Evolutionary conservation across 1,140 invertebrate genomes (phyloP), one percentile per base, ranked within the genome.

Genomic region (Drosophila quadrilineata): DNA sequence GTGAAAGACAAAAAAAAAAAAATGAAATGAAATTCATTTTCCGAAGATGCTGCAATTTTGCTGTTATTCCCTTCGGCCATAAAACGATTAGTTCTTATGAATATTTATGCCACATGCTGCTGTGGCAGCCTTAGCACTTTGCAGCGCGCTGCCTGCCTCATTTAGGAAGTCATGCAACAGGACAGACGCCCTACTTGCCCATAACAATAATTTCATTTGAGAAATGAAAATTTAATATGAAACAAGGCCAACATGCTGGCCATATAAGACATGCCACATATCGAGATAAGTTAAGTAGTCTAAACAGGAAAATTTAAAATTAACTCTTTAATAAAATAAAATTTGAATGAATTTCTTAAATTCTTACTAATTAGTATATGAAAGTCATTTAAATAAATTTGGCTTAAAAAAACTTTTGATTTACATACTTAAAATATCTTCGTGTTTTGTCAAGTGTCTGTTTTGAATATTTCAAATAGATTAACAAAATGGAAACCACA

Each of bases 31-130:
- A 74, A 53, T 71, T 74, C 70, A 85, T 77, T 69, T 58, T 43
- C 59, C 48, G 49, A 57, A 67, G 71, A 71, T 74, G 70, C 77
- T 67, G 70, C 62, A 49, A 54, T 63, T n/a, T n/a, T 75, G 74
- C 71, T 53, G 54, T 62, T 62, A 57, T 65, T 85, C 71, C 71
- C 59, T 43, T 22, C 50, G 60, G 57, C 56, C 79, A 71, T 85
- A 85, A 85, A 85, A 79, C 74, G 79, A 85, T 85, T 85, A 85
- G 66, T 50, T 60, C 66, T 57, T 59, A 85, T 85, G 79, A 84
- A 85, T 85, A 85, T 85, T 85, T 75, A 85, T 85, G 79, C 56
- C 14, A 31, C 38, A 33, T 33, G 6, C 14, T 19, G 8, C 26
- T 31, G 26, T 26, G 8, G 21, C 21, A 38, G 22, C 2, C 14